phyloP scores from a whole-genome alignment of 1,140 invertebrate genomes.

The Grapholita molesta region DNA sequence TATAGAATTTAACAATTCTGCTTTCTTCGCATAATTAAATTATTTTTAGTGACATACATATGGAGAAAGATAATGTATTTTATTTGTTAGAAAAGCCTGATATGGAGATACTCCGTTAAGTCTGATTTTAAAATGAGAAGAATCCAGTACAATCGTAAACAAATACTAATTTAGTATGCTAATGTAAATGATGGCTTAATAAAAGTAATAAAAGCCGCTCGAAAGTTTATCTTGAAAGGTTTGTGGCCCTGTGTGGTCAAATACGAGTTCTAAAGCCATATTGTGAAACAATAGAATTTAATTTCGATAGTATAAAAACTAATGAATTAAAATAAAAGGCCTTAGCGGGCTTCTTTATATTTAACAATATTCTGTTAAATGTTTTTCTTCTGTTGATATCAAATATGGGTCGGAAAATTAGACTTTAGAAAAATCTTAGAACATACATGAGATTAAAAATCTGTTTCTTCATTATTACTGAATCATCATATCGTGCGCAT shows the following conservation, averaged over 20 bases:
- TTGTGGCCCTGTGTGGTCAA: neutral
- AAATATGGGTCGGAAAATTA: neutral
- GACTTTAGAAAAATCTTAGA: neutral
- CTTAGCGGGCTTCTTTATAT: no score
- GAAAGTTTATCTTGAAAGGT: conserved; percentile 26
- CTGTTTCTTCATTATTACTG: conserved; percentile 66
- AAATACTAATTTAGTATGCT: conserved; percentile 40
- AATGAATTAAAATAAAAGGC: no score
- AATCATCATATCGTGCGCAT: conserved; percentile 70
- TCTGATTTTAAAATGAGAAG: neutral
- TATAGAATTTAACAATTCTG: neutral
- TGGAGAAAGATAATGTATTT: neutral
- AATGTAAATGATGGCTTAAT: conserved; percentile 45
- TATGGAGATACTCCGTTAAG: neutral
- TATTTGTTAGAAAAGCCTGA: neutral
- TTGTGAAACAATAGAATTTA: neutral
- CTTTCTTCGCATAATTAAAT: neutral
- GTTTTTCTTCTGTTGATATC: no score
- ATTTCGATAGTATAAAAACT: neutral
- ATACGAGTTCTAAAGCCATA: neutral
- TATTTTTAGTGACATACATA: neutral
- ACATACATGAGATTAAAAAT: conserved; percentile 17
- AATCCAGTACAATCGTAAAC: conserved; percentile 19
- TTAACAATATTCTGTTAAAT: no score
- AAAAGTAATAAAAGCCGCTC: conserved; percentile 39